Percentiles rank a stretch among this genome's conserved stretches.
phyloP scores from a whole-genome alignment of 2,113 vertebrate genomes.

The Proteles cristata region DNA sequence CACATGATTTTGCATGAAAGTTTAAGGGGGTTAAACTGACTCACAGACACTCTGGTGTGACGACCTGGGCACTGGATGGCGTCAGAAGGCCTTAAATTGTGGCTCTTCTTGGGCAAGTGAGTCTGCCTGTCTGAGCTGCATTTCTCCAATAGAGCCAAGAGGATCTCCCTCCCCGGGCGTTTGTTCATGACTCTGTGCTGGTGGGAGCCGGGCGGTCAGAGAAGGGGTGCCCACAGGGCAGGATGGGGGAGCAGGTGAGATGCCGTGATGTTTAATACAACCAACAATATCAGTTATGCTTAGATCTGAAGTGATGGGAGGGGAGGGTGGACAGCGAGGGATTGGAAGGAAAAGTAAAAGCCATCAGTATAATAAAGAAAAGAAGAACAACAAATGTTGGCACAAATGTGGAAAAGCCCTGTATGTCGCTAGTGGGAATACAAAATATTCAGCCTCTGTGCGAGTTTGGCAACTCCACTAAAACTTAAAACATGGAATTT shows the following conservation, averaged over 20 bases:
- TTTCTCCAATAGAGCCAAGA: background rate
- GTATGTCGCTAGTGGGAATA: accelerated
- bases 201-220: background rate
- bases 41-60: background rate
- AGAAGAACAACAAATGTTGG: background rate
- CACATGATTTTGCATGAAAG: background rate
- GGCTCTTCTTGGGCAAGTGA: background rate
- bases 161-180: accelerated
- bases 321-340: background rate
- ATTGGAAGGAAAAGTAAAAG: background rate
- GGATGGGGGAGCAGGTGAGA: background rate
- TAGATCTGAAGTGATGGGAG: background rate
- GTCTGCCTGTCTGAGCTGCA: background rate
- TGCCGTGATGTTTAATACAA: background rate
- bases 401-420: background rate
- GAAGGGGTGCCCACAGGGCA: background rate
- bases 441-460: background rate
- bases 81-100: background rate
- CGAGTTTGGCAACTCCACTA: background rate
- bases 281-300: background rate
- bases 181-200: background rate
- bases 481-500: background rate
- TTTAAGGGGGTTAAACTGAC: background rate
- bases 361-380: background rate
- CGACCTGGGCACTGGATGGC: background rate